These are phyloP conservation scores for Papilio polytes DNA, from an alignment of 1,140 invertebrate species.

Conservation along the genomic window DNA sequence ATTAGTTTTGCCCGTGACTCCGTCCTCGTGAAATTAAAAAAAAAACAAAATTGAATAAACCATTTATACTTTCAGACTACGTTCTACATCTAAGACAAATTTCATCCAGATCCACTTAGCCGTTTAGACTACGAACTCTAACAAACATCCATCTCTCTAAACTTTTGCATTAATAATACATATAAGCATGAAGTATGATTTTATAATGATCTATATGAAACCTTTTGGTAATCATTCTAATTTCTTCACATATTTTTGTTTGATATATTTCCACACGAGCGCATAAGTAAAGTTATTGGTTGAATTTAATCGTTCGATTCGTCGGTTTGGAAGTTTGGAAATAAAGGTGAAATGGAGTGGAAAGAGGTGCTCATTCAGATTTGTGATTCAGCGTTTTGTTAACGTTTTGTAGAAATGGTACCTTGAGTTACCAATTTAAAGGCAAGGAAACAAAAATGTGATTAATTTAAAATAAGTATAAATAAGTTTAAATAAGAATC, in stretches of 20 bases:
- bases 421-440: conserved; percentile 7
- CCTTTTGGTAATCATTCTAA: background rate
- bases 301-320: conserved; percentile 69
- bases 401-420: conserved; percentile 51
- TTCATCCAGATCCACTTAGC: too few species aligned
- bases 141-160: too few species aligned
- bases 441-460: background rate
- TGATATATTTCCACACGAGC: conserved; percentile 51
- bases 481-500: too few species aligned
- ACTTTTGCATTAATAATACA: too few species aligned
- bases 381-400: conserved; percentile 67
- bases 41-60: too few species aligned
- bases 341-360: conserved; percentile 70
- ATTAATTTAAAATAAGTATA: too few species aligned
- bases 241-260: conserved; percentile 43
- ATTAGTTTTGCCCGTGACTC: too few species aligned
- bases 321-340: conserved; percentile 69
- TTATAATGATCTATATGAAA: background rate
- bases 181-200: too few species aligned
- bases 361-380: conserved; percentile 68
- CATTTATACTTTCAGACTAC: too few species aligned
- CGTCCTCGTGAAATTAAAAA: background rate
- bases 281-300: conserved; percentile 63
- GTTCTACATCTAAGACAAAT: too few species aligned
- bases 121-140: too few species aligned